phyloP scores from a whole-genome alignment of 2,797 vertebrate genomes.

The Xenentodon cancila region DNA sequence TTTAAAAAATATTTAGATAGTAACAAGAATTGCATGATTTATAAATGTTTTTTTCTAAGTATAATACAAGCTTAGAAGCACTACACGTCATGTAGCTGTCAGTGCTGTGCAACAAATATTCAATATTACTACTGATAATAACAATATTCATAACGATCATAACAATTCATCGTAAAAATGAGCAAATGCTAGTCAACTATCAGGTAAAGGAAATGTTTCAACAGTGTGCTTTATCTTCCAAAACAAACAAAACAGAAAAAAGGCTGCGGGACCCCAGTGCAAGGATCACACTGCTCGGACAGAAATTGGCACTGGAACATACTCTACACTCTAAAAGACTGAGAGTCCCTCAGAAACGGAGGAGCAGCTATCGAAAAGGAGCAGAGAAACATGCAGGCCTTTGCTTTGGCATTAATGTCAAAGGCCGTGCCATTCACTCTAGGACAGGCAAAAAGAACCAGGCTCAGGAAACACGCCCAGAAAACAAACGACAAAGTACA shows the following conservation, averaged over 20 bases:
- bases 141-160: constrained; percentile 78
- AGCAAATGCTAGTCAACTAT: constrained; percentile 80
- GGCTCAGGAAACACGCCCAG: constrained; percentile 75
- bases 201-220: constrained; percentile 75
- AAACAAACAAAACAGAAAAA: constrained; percentile 49
- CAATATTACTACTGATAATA: constrained; percentile 77
- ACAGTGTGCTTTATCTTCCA: constrained; percentile 82
- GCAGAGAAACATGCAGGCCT: constrained; percentile 78
- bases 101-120: constrained; percentile 80
- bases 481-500: constrained; percentile 25
- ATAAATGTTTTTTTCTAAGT: constrained; percentile 75
- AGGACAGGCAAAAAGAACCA: constrained; percentile 69
- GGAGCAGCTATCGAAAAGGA: constrained; percentile 63
- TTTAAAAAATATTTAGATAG: constrained; percentile 77
- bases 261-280: constrained; percentile 63
- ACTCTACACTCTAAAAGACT: constrained; percentile 75
- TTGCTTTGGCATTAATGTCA: constrained; percentile 74
- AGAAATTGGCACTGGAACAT: constrained; percentile 81
- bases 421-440: constrained; percentile 77
- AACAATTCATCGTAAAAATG: constrained; percentile 80
- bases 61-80: constrained; percentile 78
- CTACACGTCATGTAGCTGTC: constrained; percentile 76
- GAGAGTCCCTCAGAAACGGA: constrained; percentile 64
- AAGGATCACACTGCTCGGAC: constrained; percentile 68
- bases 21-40: constrained; percentile 78